Evolutionary conservation across 2,888 invertebrate genomes (phyloP), one percentile per base, ranked within the genome.

Genomic region (Dusona sp.): DNA sequence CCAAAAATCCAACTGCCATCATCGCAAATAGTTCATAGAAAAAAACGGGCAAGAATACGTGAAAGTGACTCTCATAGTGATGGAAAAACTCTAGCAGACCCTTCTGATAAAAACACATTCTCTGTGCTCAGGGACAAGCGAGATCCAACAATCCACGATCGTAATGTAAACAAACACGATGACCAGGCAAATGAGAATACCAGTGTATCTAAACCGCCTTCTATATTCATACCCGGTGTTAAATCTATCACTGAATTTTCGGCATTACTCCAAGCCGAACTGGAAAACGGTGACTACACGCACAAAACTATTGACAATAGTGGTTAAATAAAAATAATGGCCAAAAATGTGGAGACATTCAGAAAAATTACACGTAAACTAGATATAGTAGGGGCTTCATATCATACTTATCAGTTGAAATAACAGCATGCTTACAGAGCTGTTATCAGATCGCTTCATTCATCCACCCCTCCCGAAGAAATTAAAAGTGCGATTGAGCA

Each of bases 51-150:
- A 36, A 36, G 36, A 36, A 36, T 36, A 4, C 64, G 64, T 64
- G 64, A 64, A 22, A 64, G 64, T 64, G 64, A 64, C 64, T 64
- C 64, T 29, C 7, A 64, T 29, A 29, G 64, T 16, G 64, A 64
- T 29, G 64, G 64, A 29, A 64, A 64, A 64, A 64, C 29, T 3
- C 8, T 29, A 64, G 29, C 64, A 64, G 11, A 64, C 64, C 25
- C 25, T 64, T 64, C 64, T 29, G 64, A 64, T 64, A 64, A 64
- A 64, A 64, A 64, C 64, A 64, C 25, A 64, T 64, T 64, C 64
- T 64, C 36, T 36, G 36, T 36, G 36, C 36, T 36, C 36, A 3
- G 36, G 3, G 36, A 36, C 36, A 36, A 3, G 3, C 36, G 36
- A 36, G 36, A 36, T 36, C 36, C 36, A 36, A 36, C 7, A 36